phyloP scores from a whole-genome alignment of 2,888 invertebrate species.

The Rhopalosiphum nymphaeae region DNA sequence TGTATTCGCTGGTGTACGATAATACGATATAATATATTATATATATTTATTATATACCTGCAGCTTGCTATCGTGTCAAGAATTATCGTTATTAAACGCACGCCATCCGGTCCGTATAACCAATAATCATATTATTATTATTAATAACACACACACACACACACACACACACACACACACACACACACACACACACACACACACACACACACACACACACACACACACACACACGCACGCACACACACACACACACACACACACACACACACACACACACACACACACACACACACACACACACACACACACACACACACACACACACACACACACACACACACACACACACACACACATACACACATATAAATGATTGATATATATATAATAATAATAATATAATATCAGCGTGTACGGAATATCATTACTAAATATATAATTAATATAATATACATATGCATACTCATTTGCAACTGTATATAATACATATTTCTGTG shows the following conservation, averaged over 20 bases:
- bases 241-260: not conserved
- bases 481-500: not conserved
- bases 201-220: not conserved
- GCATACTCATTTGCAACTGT: not conserved
- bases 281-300: not conserved
- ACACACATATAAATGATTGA: not conserved
- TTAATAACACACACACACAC: not conserved
- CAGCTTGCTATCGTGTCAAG: constrained; percentile 30
- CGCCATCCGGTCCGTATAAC: constrained; percentile 16
- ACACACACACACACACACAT: not conserved
- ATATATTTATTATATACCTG: not conserved
- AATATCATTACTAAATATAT: not conserved
- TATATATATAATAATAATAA: not conserved
- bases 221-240: not conserved
- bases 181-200: not conserved
- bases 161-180: not conserved
- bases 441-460: not conserved
- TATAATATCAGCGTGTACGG: not conserved
- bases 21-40: not conserved
- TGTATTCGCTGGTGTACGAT: constrained; percentile 25
- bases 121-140: constrained; percentile 29
- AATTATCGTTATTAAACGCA: constrained; percentile 58
- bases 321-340: not conserved
- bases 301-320: not conserved
- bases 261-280: not conserved